Conservation (phyloP, 2,888 invertebrate genomes). For the Harpalus rufipes region DNA sequence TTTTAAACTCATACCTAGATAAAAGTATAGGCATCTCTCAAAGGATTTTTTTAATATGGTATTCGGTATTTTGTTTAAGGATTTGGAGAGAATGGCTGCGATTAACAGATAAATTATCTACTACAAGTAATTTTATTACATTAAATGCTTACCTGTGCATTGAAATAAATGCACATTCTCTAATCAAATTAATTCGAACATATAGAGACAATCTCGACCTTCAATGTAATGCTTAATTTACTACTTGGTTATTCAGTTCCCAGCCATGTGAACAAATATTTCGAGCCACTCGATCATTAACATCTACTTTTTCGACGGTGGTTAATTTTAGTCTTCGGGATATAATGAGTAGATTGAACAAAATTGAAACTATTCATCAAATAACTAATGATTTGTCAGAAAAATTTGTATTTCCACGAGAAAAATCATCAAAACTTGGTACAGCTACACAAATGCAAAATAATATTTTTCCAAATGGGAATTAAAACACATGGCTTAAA, state of each 20-base stretch:
- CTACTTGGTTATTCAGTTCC: slow-evolving; percentile 46
- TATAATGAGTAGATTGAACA: slow-evolving; percentile 4
- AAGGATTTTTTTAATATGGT: slow-evolving; percentile 69
- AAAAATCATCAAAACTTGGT: slow-evolving; percentile 7
- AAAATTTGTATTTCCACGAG: not conserved
- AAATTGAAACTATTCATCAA: slow-evolving; percentile 15
- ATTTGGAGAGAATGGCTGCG: slow-evolving; percentile 69
- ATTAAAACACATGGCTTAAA: slow-evolving; percentile 12
- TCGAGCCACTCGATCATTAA: slow-evolving; percentile 44
- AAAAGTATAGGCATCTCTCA: slow-evolving; percentile 64
- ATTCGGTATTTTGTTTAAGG: slow-evolving; percentile 68
- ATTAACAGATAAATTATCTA: slow-evolving; percentile 66
- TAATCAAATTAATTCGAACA: slow-evolving; percentile 64
- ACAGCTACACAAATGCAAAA: not conserved
- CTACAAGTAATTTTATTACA: slow-evolving; percentile 69
- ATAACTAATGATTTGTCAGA: slow-evolving; percentile 14
- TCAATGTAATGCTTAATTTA: not conserved
- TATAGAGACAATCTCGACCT: not conserved
- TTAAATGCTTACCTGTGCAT: slow-evolving; percentile 68
- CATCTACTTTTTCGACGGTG: slow-evolving; percentile 44
- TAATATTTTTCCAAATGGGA: not conserved
- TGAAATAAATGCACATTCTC: slow-evolving; percentile 69
- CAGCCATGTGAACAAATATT: slow-evolving; percentile 55
- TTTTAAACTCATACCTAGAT: slow-evolving; percentile 67
- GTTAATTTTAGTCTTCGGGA: slow-evolving; percentile 34